Base-by-base conservation (phyloP, 2,888 invertebrate genomes). In the Drosophila multiciliata region DNA sequence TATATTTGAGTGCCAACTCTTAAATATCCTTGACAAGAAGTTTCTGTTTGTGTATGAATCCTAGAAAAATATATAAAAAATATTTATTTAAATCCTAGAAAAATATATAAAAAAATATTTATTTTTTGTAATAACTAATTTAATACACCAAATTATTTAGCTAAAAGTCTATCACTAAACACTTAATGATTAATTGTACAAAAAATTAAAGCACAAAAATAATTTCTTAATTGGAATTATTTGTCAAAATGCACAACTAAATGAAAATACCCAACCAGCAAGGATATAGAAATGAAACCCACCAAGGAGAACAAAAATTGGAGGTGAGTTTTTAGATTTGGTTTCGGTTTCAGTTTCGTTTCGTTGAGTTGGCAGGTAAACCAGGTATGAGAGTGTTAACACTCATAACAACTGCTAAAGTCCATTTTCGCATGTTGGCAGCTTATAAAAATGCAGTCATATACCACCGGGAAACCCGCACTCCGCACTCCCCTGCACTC, bases 381-480 rank as follows among this genome's bases (percentile, higher is more conserved):
- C 68, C 75, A 83, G 81, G 84, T 77, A 87, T 83, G 82, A 71
- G 89, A 90, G 86, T 89, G 87, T 87, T 90, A 90, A 87, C 87
- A 90, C 88, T 89, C 90, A 89, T 87, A 87, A 87, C 87, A 88
- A 87, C 87, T 90, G 87, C 87, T 90, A 90, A 87, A 87, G 90
- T 77, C 88, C 85, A 91, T 90, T 92, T 90, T 91, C 85, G 92
- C 92, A 91, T 92, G 91, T 91, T 92, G 87, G 85, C 89, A 89
- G 83, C 91, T 90, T 91, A 90, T 91, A 91, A 92, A 88, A 86
- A 80, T 85, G 77, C 85, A 87, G 73, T 72, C 83, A 83, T 76
- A 83, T 79, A 79, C 82, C 87, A 77, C 76, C 75, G 60, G 64
- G 54, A 38, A 26, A 35, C 65, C 53, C 54, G 1, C 4, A 11